Evolutionary conservation across 23 tunicate genomes (phyloP), one percentile per base, ranked within the genome.

Genomic region (Botrylloides violaceus): DNA sequence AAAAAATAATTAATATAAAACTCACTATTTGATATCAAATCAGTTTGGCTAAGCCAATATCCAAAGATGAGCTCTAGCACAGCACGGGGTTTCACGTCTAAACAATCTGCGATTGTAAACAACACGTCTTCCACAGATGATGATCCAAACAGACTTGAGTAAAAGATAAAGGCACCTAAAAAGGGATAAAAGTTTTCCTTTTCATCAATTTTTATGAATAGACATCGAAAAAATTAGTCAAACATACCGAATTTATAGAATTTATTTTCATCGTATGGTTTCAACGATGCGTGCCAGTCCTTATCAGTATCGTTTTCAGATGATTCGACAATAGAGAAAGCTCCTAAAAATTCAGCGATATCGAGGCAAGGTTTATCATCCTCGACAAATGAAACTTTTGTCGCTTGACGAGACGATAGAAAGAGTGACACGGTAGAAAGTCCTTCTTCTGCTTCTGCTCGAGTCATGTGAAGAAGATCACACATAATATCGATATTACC

Each of bases 41-140:
- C 32, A 64, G 71, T 77, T 28, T 83, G 65, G 0, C 28, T 33
- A 43, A 66, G 47, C 79, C 79, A 84, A 38, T 64, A 64, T 26
- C 35, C 58, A 31, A 84, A 84, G 3, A 78, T 33, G 0, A 78
- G 55, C 20, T 4, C 15, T 6, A 84, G 68, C 1, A 77, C 24
- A 4, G 61, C 66, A 19, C 63, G 83, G 21, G 64, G 64, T 23
- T 68, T 27, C 3, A 84, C 39, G 3, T 71, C 36, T 0, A 84
- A 32, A 48, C 34, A 5, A 12, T 43, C 53, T 20, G 62, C 25
- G n/a, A 84, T 70, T 0, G 79, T 49, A 39, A 70, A 59, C 18
- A 84, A 31, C 1, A 84, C 73, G 23, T 84, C 92, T 32, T 39
- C 38, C 25, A 83, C 66, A 7, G 75, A 49, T 36, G 75, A 59